Base-by-base conservation (phyloP, 1,140 invertebrate genomes). In the Musca vetustissima region DNA sequence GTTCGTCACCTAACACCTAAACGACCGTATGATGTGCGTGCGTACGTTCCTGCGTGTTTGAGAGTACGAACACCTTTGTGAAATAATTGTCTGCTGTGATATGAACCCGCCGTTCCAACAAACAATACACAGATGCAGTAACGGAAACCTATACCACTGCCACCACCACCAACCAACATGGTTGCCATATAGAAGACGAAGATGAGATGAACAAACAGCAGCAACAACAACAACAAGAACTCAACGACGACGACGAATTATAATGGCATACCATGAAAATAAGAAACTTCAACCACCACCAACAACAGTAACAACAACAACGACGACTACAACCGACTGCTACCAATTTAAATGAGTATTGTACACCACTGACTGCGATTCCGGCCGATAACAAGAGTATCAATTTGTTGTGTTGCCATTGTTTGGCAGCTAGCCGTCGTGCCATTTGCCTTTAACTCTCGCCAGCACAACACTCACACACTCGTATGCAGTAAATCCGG, bases 91-190 rank as follows among this genome's bases (percentile, higher is more conserved):
- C 36, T 43, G 11, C 36, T 43, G 36, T 43, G 11, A 43, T 43
- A 43, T 43, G 36, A 43, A 43, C 36, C 69, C 66, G 69, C 64
- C 48, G 66, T 19, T 68, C 36, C 36, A 43, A 11, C 6, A 43
- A 11, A 43, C 1, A 11, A 43, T 11, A 43, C 36, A 43, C 11
- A 43, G 36, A 43, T 43, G 36, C 36, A 43, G 36, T 43, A 43
- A 43, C 36, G 36, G 13, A 43, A 43, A 6, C 36, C 36, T 43
- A 43, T 43, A 43, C 36, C 36, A 43, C 36, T 11, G 36, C 36
- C 6, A n/a, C n/a, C n/a, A n/a, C n/a, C n/a, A n/a, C n/a, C n/a
- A n/a, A n/a, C n/a, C n/a, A n/a, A n/a, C n/a, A 13, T 43, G 13
- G 28, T 28, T 28, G 36, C 36, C 36, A 43, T 28, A 8, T 28